Conservation (phyloP, 2,797 vertebrate species). For the Hemibagrus guttatus region DNA sequence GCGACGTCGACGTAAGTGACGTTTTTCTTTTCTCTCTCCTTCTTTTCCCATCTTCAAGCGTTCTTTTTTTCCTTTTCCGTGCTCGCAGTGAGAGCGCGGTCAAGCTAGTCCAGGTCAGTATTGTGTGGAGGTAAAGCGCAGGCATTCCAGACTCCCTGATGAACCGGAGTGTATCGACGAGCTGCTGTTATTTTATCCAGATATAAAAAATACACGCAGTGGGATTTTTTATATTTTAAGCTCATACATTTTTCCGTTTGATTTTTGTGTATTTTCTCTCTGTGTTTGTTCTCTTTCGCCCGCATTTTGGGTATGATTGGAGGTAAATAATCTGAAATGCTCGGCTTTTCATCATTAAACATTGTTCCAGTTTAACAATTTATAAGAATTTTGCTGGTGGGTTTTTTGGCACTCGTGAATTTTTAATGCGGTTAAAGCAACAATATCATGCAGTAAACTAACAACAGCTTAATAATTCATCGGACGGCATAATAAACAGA, state of each 20-base stretch:
- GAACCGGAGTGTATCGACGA: neutral
- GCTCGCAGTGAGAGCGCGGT: neutral
- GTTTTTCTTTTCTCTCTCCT: neutral
- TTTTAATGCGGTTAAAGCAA: constrained; percentile 84
- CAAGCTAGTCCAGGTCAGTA: neutral
- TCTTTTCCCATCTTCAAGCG: constrained; percentile 45
- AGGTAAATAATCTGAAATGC: constrained; percentile 80
- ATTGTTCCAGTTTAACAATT: constrained; percentile 85
- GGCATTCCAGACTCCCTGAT: neutral
- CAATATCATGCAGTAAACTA: constrained; percentile 80
- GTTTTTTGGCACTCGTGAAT: constrained; percentile 79
- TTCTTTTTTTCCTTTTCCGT: constrained; percentile 45
- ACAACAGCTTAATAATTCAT: constrained; percentile 85
- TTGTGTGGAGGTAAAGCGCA: constrained; percentile 69
- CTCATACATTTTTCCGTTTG: constrained; percentile 84
- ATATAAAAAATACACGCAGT: constrained; percentile 76
- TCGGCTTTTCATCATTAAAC: constrained; percentile 81
- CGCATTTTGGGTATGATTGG: constrained; percentile 69
- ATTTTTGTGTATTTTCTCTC: constrained; percentile 69
- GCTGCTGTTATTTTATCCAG: constrained; percentile 34
- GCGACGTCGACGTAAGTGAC: constrained; percentile 93
- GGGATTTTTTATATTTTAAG: constrained; percentile 77
- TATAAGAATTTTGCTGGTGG: constrained; percentile 78
- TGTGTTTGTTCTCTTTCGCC: constrained; percentile 62
- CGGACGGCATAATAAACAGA: constrained; percentile 82